A percentile compares a stretch with the other conserved stretches of the same genome.
These are phyloP conservation scores for Ectemnius cavifrons DNA, from an alignment of 2,888 invertebrate genomes.

Conservation along the genomic window DNA sequence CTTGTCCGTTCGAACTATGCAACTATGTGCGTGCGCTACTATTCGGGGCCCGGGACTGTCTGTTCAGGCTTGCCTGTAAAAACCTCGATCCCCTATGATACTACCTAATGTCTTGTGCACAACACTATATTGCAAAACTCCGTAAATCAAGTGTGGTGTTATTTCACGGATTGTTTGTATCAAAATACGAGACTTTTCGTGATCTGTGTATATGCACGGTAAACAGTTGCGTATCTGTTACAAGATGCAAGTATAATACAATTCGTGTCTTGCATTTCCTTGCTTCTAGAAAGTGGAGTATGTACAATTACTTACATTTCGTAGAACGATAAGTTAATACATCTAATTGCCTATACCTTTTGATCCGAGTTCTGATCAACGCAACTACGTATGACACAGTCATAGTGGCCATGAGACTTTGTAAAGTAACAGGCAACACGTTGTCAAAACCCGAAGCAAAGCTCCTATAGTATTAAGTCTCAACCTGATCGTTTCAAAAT, in stretches of 20 bases:
- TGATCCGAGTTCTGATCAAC: conserved; percentile 6
- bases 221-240: conserved; percentile 35
- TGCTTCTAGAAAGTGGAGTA: conserved; percentile 20
- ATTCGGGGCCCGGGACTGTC: neutral
- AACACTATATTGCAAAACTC: conserved; percentile 26
- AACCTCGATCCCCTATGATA: conserved; percentile 8
- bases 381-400: no score
- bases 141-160: conserved; percentile 23
- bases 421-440: no score
- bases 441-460: no score
- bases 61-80: conserved; percentile 4
- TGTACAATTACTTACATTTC: conserved; percentile 48
- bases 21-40: conserved; percentile 19
- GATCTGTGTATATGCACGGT: conserved; percentile 33
- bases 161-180: conserved; percentile 29
- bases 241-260: conserved; percentile 28
- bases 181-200: conserved; percentile 50
- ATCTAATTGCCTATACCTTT: conserved; percentile 15
- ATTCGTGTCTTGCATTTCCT: conserved; percentile 21
- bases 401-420: no score
- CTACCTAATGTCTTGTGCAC: neutral
- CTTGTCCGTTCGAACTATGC: conserved; percentile 9
- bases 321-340: conserved; percentile 37
- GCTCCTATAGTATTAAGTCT: no score
- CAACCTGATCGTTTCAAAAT: no score